Base-by-base conservation (phyloP, 2,113 vertebrate genomes). In the Urocolius indicus region DNA sequence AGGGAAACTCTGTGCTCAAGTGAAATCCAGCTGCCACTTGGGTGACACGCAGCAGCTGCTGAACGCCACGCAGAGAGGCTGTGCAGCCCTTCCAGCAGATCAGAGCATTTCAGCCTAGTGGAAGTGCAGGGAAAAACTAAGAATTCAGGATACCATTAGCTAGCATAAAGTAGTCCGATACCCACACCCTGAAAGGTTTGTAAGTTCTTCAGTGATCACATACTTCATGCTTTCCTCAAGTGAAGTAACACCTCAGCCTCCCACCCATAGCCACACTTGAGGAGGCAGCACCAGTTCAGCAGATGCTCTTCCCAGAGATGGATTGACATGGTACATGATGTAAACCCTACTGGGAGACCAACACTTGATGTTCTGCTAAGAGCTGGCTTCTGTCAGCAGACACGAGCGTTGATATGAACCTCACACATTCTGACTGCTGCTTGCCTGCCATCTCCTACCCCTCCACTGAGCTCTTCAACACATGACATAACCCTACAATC, bases 401-500 rank as follows among this genome's bases (percentile, higher is more conserved):
- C 59, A 11, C 72, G 1, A 23, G 49, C 29, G 3, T 41, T 20
- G 38, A 29, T 16, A 11, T 5, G n/a, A 45, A 22, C 54, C 41
- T 2, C 67, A 4, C 3, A 8, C 16, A 1, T 26, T 2, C 51
- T 9, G 2, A 2, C 5, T 13, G 30, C 57, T 51, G 55, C 62
- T 29, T 7, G 4, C 34, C 76, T 43, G 29, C 3, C 26, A 1
- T 1, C 80, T 5, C 36, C 1, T 6, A 13, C 5, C 55, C 36
- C n/a, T 1, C 11, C 6, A 4, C 46, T 0, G 32, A 68, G 68
- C 81, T n/a, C 34, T 48, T 24, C 78, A 55, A 1, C 6, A 0
- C 0, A 9, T 3, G 22, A 41, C 1, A 2, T 1, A 12, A 11
- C 23, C 0, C 59, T 8, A 2, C 14, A 5, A 5, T 2, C 72